phyloP scores from a whole-genome alignment of 2,797 vertebrate species.

The Botia kubotai region DNA sequence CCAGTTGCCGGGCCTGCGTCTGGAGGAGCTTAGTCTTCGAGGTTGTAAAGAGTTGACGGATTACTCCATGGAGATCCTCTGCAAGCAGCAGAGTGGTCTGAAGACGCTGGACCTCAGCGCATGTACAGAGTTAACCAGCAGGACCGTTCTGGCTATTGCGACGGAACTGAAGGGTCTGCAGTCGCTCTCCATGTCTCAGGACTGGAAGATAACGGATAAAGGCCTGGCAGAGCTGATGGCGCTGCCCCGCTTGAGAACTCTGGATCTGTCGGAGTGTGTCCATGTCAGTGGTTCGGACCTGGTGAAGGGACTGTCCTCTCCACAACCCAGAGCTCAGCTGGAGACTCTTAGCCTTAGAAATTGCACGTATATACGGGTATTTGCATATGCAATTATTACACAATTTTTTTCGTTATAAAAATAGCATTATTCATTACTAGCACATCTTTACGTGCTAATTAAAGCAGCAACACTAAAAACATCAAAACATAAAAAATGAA shows the following conservation, averaged over 20 bases:
- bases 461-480: too few relatives aligned
- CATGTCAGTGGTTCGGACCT: constrained; percentile 78
- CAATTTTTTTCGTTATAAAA: too few relatives aligned
- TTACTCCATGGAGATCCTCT: constrained; percentile 78
- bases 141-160: constrained; percentile 73
- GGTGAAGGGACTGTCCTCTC: constrained; percentile 70
- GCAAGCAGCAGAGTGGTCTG: constrained; percentile 78
- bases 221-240: constrained; percentile 75
- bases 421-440: too few relatives aligned
- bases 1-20: constrained; percentile 73
- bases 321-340: constrained; percentile 62
- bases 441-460: too few relatives aligned
- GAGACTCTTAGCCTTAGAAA: constrained; percentile 78
- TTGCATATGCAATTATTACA: neutral
- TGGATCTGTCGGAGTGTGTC: constrained; percentile 83
- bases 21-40: constrained; percentile 78
- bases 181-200: constrained; percentile 73
- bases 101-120: constrained; percentile 80
- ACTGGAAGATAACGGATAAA: constrained; percentile 80
- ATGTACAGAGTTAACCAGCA: constrained; percentile 81
- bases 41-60: constrained; percentile 84
- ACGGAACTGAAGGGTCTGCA: constrained; percentile 69
- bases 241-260: constrained; percentile 70
- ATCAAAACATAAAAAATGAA: too few relatives aligned
- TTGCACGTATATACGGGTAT: constrained; percentile 84